Base-by-base conservation (phyloP, 2,888 invertebrate genomes). In the Drosophila parthenogenetica region DNA sequence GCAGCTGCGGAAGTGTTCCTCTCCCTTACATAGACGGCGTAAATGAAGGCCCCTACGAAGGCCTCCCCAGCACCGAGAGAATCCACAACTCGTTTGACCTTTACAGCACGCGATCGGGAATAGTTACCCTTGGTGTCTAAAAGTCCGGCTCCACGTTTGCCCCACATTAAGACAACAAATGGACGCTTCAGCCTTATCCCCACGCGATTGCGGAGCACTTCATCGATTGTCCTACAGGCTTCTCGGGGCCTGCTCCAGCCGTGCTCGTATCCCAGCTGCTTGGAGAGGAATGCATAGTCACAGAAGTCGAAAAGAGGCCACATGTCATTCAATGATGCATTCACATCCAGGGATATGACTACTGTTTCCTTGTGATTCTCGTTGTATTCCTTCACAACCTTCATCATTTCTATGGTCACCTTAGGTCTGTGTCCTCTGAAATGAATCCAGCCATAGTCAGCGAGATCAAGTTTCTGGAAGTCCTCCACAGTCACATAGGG, bases 21-120 rank as follows among this genome's bases (percentile, higher is more conserved):
- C 0, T 75, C 72, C 89, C 93, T 92, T 49, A 89, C 89, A 39
- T 92, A 91, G 14, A 94, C 85, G 48, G 93, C 93, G 75, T 93
- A 93, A 42, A 96, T 93, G 13, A 93, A 93, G 1, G 93, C 93
- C 1, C 94, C 95, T 50, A 93, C 93, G 82, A 95, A 95, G 0
- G 95, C 95, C 79, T 95, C 95, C 0, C 95, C 95, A 10, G 95
- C 95, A 4, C 95, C 95, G 1, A 95, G 90, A 0, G 94, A 94
- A 78, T 95, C 95, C 0, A 94, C 91, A 1, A 95, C 90, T 65
- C 91, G 90, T 0, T 83, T 73, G 0, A 94, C 94, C 11, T 93
- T 92, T 76, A 92, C 93, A 2, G 94, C 93, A 25, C 93, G 91
- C 32, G 93, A 91, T 84, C 91, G 50, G 90, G 88, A 57, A 88